A percentile compares a stretch with the other conserved stretches of the same genome.
Evolutionary conservation across 2,888 invertebrate genomes (phyloP).

Genomic region (Lepidochitona cinerea): DNA sequence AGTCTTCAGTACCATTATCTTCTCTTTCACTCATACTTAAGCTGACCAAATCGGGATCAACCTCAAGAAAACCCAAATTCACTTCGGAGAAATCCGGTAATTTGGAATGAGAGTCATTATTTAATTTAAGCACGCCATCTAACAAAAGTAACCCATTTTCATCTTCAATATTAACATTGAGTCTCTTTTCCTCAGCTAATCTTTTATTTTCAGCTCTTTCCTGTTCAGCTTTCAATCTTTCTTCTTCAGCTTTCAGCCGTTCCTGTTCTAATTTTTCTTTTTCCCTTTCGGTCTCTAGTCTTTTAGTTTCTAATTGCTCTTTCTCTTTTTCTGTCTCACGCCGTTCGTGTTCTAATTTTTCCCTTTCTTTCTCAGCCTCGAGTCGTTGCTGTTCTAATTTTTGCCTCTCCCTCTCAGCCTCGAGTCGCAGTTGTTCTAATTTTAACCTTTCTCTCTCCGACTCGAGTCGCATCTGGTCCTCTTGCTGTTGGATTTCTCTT

Average conservation of each 20-base stretch:
- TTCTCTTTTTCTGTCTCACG: not conserved
- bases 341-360: not conserved
- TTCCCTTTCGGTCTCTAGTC: not conserved
- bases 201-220: conserved; percentile 46
- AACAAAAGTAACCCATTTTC: conserved; percentile 46
- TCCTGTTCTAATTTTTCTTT: not conserved
- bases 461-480: not conserved
- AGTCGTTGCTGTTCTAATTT: not conserved
- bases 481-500: not conserved
- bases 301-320: not conserved
- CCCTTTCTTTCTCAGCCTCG: not conserved
- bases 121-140: conserved; percentile 39
- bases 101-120: conserved; percentile 37
- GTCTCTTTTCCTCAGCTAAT: no score
- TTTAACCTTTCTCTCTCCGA: not conserved
- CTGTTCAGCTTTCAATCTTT: conserved; percentile 14
- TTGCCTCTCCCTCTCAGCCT: not conserved
- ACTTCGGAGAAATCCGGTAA: conserved; percentile 45
- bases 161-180: conserved; percentile 37
- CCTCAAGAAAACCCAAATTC: conserved; percentile 35
- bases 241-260: not conserved
- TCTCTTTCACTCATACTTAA: conserved; percentile 33
- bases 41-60: conserved; percentile 58
- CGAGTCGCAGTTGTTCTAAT: not conserved
- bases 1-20: not conserved